Conservation (phyloP, 2,888 invertebrate species). For the Pinctada fucata region DNA sequence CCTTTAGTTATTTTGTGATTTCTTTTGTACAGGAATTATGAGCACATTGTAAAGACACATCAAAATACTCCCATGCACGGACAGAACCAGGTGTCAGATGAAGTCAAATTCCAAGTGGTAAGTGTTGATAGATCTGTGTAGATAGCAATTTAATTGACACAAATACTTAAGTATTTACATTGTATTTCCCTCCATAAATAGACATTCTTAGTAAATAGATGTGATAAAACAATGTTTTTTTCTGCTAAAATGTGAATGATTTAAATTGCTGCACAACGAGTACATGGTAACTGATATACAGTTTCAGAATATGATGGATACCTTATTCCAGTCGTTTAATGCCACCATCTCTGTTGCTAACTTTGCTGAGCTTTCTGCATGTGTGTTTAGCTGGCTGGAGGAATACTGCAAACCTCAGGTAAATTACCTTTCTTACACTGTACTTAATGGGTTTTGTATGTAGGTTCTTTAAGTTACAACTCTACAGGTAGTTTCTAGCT, state of each 20-base stretch:
- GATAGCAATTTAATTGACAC: too few relatives aligned
- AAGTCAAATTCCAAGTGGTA: constrained; percentile 97
- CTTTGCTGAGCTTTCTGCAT: constrained; percentile 94
- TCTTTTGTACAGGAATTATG: constrained; percentile 84
- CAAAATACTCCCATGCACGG: constrained; percentile 90
- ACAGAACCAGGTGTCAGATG: constrained; percentile 93
- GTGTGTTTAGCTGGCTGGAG: constrained; percentile 97
- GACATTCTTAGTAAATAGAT: not conserved
- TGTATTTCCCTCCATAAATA: not conserved
- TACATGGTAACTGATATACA: constrained; percentile 70
- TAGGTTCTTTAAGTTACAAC: not conserved
- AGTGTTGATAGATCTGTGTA: constrained; percentile 70
- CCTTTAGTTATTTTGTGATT: not conserved
- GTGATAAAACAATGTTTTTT: not conserved
- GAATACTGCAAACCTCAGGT: constrained; percentile 93
- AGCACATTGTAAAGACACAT: constrained; percentile 96
- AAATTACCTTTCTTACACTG: constrained; percentile 5
- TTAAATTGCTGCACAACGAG: too few relatives aligned
- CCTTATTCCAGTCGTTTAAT: constrained; percentile 92
- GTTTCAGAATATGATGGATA: constrained; percentile 97
- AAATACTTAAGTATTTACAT: too few relatives aligned
- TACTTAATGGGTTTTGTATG: too few relatives aligned
- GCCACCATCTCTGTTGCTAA: constrained; percentile 89
- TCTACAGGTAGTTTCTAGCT: not conserved
- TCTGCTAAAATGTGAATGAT: too few relatives aligned